Percentiles rank a stretch among this genome's conserved stretches.
Evolutionary conservation across 2,797 vertebrate genomes (phyloP).

Genomic region (Lindbergichthys nudifrons): DNA sequence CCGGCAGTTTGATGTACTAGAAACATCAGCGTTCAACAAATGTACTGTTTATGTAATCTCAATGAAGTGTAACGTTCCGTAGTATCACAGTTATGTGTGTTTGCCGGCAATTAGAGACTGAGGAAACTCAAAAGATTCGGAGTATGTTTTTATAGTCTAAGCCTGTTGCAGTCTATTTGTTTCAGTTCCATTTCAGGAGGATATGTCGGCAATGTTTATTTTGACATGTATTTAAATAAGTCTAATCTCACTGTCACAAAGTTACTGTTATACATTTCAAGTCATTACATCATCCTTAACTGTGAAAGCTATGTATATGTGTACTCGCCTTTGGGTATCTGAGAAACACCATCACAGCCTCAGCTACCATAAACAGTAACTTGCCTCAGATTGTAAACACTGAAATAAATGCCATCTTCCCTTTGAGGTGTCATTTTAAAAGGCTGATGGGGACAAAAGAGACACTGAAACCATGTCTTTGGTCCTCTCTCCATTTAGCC

Average conservation of each 20-base stretch:
- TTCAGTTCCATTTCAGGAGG: conserved; percentile 26
- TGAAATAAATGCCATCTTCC: conserved; percentile 56
- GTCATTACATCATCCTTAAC: conserved; percentile 48
- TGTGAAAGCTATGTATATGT: conserved; percentile 13
- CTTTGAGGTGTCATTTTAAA: conserved; percentile 60
- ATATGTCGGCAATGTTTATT: conserved; percentile 44
- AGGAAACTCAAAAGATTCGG: conserved; percentile 43
- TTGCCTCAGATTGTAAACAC: conserved; percentile 49
- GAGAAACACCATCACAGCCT: conserved; percentile 44
- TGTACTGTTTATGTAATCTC: conserved; percentile 63
- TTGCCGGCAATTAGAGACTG: conserved; percentile 35
- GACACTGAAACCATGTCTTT: conserved; percentile 49
- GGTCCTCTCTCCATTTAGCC: conserved; percentile 61
- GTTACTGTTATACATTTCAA: conserved; percentile 48
- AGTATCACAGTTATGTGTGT: conserved; percentile 41
- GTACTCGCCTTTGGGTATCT: conserved; percentile 34
- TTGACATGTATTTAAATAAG: conserved; percentile 29
- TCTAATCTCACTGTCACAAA: conserved; percentile 42
- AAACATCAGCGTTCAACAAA: conserved; percentile 57
- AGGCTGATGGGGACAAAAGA: conserved; percentile 61
- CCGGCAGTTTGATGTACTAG: conserved; percentile 55
- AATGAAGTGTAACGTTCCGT: conserved; percentile 51
- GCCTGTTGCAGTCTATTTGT: conserved; percentile 21
- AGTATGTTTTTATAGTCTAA: conserved; percentile 47
- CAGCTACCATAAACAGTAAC: conserved; percentile 48